These are phyloP conservation scores for Cossypha niveicapilla DNA, from an alignment of 2,797 vertebrate species.

Conservation along the genomic window DNA sequence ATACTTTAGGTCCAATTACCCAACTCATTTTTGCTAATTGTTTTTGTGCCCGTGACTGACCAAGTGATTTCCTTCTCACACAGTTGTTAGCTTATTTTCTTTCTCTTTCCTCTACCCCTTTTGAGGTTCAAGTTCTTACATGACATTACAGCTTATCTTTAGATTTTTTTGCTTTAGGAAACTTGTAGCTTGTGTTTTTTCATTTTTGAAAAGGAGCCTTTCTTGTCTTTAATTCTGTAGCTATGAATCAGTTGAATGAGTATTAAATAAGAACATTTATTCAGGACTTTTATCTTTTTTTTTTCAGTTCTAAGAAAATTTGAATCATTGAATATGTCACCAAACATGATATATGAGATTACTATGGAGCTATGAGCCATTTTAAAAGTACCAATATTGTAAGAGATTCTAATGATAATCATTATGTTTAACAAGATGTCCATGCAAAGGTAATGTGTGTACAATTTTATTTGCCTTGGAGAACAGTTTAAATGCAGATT, in stretches of 20 bases:
- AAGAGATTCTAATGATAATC: not conserved
- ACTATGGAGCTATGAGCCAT: not conserved
- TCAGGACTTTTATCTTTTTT: not conserved
- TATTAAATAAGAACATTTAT: not conserved
- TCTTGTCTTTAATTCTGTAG: not conserved
- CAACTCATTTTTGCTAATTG: not conserved
- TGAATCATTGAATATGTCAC: not conserved
- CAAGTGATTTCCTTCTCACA: not conserved
- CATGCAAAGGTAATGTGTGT: not conserved
- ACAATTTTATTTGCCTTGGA: constrained; percentile 7
- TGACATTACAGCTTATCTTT: not conserved
- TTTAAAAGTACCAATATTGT: not conserved
- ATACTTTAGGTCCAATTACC: not conserved
- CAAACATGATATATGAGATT: not conserved
- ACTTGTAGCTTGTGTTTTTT: not conserved
- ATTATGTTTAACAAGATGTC: not conserved
- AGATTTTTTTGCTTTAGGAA: not conserved
- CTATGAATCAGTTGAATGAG: not conserved
- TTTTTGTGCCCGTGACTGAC: not conserved
- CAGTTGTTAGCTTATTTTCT: not conserved
- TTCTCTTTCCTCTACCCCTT: not conserved
- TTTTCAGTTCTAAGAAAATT: not conserved
- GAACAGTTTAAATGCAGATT: constrained; percentile 27
- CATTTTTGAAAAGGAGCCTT: not conserved
- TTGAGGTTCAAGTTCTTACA: not conserved